Base-by-base conservation (phyloP, 1,140 invertebrate genomes). In the Propsilocerus akamusi region DNA sequence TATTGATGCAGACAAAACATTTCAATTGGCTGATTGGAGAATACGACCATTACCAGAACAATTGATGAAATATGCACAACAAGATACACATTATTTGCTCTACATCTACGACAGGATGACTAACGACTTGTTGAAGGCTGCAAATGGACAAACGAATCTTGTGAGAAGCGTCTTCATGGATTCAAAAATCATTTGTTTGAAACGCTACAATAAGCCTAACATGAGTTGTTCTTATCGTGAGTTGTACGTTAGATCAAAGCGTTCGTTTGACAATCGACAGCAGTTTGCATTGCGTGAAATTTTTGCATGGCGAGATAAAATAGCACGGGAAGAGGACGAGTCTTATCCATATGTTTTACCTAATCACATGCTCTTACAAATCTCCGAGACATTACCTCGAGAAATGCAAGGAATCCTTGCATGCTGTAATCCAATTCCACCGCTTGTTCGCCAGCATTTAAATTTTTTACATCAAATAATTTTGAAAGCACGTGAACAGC, bases 11-110 rank as follows among this genome's bases (percentile, higher is more conserved):
- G 81, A 97, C 58, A 99, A 99, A 68, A 76, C 69, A 51, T 92
- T 85, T 63, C 95, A 97, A 64, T 63, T 93, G 25, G 91, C 93
- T 3, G 96, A 99, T 67, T 99, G 96, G 96, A 79, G 96, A 52
- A 87, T 95, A 22, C 73, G 82, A 47, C 96, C 96, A 0, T 66
- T 99, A 26, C 84, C 89, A 0, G 71, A 78, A 24, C 81, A 88
- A 57, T 72, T 97, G 56, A 67, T 89, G 2, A 70, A 78, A 50
- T 99, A 99, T 69, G 96, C 96, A 0, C 72, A 94, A 25, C 77
- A 82, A 59, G 96, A 99, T 65, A 98, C 96, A 0, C 94, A 97
- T 66, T 97, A 92, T 68, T 70, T 99, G 48, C 71, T 98, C 0
- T 93, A 93, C 60, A 83, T 98, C 52, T 97, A 91, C 70, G 82